Conservation (phyloP, 2,888 invertebrate species). For the Microdon myrmicae region DNA sequence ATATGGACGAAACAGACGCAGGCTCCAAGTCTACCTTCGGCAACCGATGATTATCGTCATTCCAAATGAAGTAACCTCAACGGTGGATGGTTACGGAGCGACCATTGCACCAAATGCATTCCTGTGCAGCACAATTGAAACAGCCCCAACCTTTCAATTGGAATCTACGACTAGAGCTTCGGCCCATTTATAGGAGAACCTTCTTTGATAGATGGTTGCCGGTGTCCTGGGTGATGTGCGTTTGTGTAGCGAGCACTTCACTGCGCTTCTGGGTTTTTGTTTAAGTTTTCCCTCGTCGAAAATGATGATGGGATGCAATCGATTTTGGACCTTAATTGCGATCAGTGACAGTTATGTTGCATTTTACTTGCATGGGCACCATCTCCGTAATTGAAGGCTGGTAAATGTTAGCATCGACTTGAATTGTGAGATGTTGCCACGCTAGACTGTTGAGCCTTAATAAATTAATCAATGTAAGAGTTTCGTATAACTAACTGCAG, state of each 20-base stretch:
- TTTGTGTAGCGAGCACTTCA: constrained; percentile 18
- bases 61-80: constrained; percentile 4
- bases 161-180: constrained; percentile 50
- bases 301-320: constrained; percentile 52
- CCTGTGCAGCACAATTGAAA: constrained; percentile 20
- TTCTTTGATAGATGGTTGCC: constrained; percentile 6
- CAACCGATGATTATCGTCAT: constrained; percentile 42
- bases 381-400: constrained; percentile 15
- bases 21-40: constrained; percentile 40
- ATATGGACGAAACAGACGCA: constrained; percentile 37
- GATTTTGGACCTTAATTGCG: constrained; percentile 52
- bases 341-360: constrained; percentile 49
- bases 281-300: constrained; percentile 25
- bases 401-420: no score
- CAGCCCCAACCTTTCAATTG: constrained; percentile 41
- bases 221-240: constrained; percentile 4
- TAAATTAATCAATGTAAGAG: no score
- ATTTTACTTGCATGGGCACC: constrained; percentile 45
- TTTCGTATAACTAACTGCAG: no score
- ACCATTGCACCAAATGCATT: constrained; percentile 36
- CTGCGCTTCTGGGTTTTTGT: constrained; percentile 7
- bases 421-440: no score
- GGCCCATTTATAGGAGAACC: constrained; percentile 48
- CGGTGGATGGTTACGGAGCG: background rate
- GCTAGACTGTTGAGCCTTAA: no score